These are phyloP conservation scores for Dicyrtoma fusca DNA, from an alignment of 2,888 invertebrate species.

Conservation along the genomic window DNA sequence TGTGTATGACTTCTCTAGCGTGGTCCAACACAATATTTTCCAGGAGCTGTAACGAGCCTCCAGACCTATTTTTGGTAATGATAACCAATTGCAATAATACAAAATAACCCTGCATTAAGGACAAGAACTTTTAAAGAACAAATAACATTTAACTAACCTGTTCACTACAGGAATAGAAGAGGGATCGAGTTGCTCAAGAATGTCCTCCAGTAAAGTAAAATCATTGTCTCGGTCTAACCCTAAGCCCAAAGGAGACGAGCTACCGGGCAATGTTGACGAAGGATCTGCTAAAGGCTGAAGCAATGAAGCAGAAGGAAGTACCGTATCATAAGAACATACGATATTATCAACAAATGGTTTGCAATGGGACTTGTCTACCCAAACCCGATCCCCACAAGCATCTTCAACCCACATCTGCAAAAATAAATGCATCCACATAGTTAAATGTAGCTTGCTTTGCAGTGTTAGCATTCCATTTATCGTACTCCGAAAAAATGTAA, in stretches of 20 bases:
- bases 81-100: no score
- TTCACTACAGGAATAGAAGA: slow-evolving; percentile 32
- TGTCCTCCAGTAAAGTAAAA: slow-evolving; percentile 41
- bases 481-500: no score
- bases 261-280: slow-evolving; percentile 38
- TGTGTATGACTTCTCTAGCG: slow-evolving; percentile 46
- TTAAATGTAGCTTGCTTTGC: no score
- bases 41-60: slow-evolving; percentile 37
- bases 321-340: slow-evolving; percentile 80
- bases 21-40: slow-evolving; percentile 46
- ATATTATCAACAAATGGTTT: slow-evolving; percentile 90
- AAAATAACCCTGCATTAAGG: no score
- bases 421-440: no score
- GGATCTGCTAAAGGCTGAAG: slow-evolving; percentile 63
- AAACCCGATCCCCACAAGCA: slow-evolving; percentile 86
- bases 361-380: slow-evolving; percentile 92
- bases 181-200: slow-evolving; percentile 40
- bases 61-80: slow-evolving; percentile 7
- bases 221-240: slow-evolving; percentile 30
- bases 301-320: slow-evolving; percentile 72
- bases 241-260: slow-evolving; percentile 47
- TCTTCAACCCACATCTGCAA: slow-evolving; percentile 87
- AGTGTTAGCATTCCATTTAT: no score
- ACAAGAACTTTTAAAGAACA: no score
- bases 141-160: slow-evolving; percentile 36